Conservation (phyloP, 2,888 invertebrate species). For the Cyaniris semiargus region DNA sequence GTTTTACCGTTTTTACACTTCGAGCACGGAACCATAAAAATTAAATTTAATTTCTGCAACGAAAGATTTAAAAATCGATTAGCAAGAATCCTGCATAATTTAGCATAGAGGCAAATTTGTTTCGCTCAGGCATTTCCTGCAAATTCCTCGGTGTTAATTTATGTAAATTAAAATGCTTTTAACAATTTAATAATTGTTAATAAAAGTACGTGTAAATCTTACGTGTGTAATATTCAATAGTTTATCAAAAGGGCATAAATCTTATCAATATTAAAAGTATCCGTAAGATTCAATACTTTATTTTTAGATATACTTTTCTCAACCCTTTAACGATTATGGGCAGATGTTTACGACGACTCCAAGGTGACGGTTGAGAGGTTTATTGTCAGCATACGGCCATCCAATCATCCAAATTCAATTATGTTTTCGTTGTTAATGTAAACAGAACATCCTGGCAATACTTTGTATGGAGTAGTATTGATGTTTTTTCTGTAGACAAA, state of each 20-base stretch:
- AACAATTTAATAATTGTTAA: not conserved
- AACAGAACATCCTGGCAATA: not conserved
- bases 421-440: conserved; percentile 3
- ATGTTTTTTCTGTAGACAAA: not conserved
- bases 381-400: conserved; percentile 17
- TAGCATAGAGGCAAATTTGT: not conserved
- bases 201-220: not conserved
- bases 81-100: conserved; percentile 7
- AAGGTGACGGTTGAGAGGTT: conserved; percentile 23
- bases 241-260: not conserved
- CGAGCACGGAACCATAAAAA: not conserved
- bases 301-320: not conserved
- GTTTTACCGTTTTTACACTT: too few relatives aligned
- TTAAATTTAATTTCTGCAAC: not conserved
- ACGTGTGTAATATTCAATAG: not conserved
- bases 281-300: not conserved
- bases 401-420: conserved; percentile 20
- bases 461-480: not conserved
- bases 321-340: conserved; percentile 23
- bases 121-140: not conserved
- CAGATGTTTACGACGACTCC: conserved; percentile 21
- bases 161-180: conserved; percentile 5
- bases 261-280: not conserved
- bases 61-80: not conserved
- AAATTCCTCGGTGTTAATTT: not conserved